Evolutionary conservation across 2,113 vertebrate genomes (phyloP), one percentile per base, ranked within the genome.

Genomic region (Irena cyanogastra): DNA sequence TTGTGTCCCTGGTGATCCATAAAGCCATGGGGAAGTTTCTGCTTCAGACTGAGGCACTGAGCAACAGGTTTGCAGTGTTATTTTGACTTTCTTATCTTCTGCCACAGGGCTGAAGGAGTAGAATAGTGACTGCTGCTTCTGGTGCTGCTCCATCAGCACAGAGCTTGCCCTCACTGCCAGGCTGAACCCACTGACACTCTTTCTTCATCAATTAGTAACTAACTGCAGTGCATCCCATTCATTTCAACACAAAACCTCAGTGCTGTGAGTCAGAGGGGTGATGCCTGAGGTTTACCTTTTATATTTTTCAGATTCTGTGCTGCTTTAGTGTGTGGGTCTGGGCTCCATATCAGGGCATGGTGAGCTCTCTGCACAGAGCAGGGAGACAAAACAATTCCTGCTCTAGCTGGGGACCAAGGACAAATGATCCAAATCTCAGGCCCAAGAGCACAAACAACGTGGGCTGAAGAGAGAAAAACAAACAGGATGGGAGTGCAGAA

Each of bases 191-290:
- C 23, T 3, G 6, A 18, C 28, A 27, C 6, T n/a, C 41, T 12
- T 31, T 56, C 44, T 11, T 1, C 8, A 22, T 16, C 53, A 57
- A 2, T 44, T 53, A 76, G 9, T 24, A 26, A 23, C 56, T 4
- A 23, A 47, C 47, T 64, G 65, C n/a, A 64, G 12, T 1, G 17
- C n/a, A 49, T 16, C 80, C 49, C 53, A 20, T 69, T 50, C 1
- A 39, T 20, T 79, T 59, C 30, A 13, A 4, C 3, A 7, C 24
- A 33, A 85, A 87, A 72, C 11, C 31, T 39, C 53, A 4, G n/a
- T 23, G 78, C 30, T 28, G 0, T 0, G 0, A 47, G 26, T 18
- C 14, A 18, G 20, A 74, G 33, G 16, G 23, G 23, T 26, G 57
- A 37, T 60, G 23, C 16, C 11, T 60, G n/a, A 60, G 24, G 23